phyloP scores from a whole-genome alignment of 2,888 invertebrate genomes.

The Monoplex corrugatus region DNA sequence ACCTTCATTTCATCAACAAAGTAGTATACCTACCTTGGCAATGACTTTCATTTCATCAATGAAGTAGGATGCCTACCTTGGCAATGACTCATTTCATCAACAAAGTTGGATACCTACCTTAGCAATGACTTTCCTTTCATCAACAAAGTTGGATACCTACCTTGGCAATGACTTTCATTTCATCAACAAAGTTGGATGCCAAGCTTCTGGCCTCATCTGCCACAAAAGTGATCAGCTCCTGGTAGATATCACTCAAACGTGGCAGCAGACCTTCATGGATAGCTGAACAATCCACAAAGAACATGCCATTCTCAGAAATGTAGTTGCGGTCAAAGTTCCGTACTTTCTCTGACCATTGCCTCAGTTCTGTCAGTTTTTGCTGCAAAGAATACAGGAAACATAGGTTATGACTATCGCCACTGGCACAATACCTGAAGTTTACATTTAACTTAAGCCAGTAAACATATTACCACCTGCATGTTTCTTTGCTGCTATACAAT shows the following conservation, averaged over 20 bases:
- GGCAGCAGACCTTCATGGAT: conserved; percentile 77
- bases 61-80: conserved; percentile 72
- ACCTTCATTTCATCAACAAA: too few relatives aligned
- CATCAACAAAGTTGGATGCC: conserved; percentile 74
- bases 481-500: too few relatives aligned
- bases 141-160: neutral
- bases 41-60: conserved; percentile 70
- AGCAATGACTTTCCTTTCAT: too few relatives aligned
- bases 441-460: too few relatives aligned
- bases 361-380: conserved; percentile 80
- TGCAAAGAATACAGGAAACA: conserved; percentile 59
- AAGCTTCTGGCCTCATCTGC: conserved; percentile 74
- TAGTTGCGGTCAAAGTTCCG: conserved; percentile 77
- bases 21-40: neutral
- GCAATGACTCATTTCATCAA: too few relatives aligned
- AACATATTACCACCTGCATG: too few relatives aligned
- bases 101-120: too few relatives aligned
- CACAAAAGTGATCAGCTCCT: conserved; percentile 77
- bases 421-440: too few relatives aligned
- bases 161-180: conserved; percentile 64
- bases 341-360: conserved; percentile 79
- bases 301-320: conserved; percentile 76
- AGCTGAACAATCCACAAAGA: conserved; percentile 76
- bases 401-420: neutral
- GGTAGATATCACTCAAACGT: conserved; percentile 75